Conservation (phyloP, 2,113 vertebrate genomes). For the Geococcyx californianus region DNA sequence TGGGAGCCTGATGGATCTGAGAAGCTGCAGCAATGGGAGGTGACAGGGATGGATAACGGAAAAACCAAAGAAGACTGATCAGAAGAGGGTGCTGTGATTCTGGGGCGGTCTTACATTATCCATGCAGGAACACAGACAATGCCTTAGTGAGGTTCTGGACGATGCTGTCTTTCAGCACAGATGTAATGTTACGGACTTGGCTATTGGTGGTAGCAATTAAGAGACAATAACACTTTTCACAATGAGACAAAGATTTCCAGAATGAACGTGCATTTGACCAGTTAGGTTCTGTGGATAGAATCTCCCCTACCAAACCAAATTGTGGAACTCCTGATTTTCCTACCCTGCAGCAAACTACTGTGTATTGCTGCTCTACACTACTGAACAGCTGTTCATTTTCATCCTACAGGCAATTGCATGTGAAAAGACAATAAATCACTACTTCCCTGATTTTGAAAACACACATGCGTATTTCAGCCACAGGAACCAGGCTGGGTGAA, state of each 20-base stretch:
- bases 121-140: neutral
- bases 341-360: slow-evolving; percentile 44
- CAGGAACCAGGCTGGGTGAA: neutral
- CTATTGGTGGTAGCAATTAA: neutral
- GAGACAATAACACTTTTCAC: slow-evolving; percentile 35
- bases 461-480: neutral
- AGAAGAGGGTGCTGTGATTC: slow-evolving; percentile 58
- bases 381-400: slow-evolving; percentile 57
- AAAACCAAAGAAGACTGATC: slow-evolving; percentile 11
- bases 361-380: slow-evolving; percentile 18
- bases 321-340: slow-evolving; percentile 32
- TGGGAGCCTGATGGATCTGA: neutral
- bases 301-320: slow-evolving; percentile 34
- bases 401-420: slow-evolving; percentile 54
- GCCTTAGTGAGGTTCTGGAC: neutral
- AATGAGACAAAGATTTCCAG: slow-evolving; percentile 21
- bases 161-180: slow-evolving; percentile 1
- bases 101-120: neutral
- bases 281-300: neutral
- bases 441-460: slow-evolving; percentile 30
- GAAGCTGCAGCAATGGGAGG: neutral
- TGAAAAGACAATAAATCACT: slow-evolving; percentile 61
- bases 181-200: slow-evolving; percentile 43
- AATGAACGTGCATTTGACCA: slow-evolving; percentile 38
- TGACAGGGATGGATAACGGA: neutral